Conservation (phyloP, 2,797 vertebrate genomes). For the Carduelis carduelis region DNA sequence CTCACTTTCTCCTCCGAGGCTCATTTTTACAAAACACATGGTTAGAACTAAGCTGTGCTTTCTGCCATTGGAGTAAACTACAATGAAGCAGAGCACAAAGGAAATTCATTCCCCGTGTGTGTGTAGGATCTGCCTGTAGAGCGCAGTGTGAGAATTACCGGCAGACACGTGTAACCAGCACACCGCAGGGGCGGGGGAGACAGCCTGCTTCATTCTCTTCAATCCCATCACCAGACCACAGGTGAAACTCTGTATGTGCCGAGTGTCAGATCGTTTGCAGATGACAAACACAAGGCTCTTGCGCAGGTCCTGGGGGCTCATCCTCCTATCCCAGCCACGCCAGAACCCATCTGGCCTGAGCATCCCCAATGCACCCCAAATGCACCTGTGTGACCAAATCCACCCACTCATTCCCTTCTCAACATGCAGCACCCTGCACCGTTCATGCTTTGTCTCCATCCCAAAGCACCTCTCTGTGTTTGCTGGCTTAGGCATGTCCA, state of each 20-base stretch:
- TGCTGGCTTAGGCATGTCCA: background rate
- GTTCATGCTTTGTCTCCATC: background rate
- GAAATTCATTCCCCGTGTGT: background rate
- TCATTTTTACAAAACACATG: constrained; percentile 8
- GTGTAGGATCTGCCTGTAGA: background rate
- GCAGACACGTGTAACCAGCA: background rate
- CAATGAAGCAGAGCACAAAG: background rate
- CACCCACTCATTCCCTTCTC: background rate
- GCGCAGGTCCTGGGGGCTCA: background rate
- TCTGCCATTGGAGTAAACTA: background rate
- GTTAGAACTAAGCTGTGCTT: background rate
- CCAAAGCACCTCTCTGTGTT: background rate
- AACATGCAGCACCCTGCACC: background rate
- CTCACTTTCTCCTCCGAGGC: background rate
- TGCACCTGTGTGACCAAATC: background rate
- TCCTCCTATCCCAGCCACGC: background rate
- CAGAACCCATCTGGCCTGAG: background rate
- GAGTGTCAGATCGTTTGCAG: background rate
- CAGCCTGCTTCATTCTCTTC: background rate
- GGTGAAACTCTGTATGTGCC: background rate
- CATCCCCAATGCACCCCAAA: background rate
- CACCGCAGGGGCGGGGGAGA: background rate
- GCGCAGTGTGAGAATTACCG: background rate
- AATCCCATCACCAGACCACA: background rate
- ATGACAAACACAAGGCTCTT: background rate